Conservation (phyloP, 2,797 vertebrate species). For the Fundulus diaphanus region DNA sequence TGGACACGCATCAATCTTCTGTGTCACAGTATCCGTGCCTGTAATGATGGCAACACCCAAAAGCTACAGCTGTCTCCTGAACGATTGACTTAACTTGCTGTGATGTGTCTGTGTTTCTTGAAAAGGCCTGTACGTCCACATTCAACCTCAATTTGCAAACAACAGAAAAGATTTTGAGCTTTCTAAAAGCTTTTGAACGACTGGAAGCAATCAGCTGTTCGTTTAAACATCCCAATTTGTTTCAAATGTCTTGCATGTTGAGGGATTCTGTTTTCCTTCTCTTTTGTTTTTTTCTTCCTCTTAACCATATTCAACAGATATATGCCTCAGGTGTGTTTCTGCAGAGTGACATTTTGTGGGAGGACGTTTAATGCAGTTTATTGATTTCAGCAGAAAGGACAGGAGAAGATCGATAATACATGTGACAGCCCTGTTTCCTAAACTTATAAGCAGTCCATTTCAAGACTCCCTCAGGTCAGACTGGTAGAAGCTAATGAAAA, state of each 20-base stretch:
- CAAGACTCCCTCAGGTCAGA: conserved; percentile 42
- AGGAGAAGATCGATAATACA: conserved; percentile 52
- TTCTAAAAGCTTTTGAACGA: conserved; percentile 21
- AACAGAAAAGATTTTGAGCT: conserved; percentile 23
- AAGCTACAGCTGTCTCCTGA: conserved; percentile 68
- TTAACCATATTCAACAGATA: conserved; percentile 4
- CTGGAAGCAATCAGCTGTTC: conserved; percentile 15
- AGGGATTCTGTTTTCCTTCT: conserved; percentile 1
- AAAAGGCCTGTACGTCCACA: not conserved
- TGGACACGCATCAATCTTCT: conserved; percentile 53
- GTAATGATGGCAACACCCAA: conserved; percentile 79
- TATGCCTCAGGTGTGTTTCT: conserved; percentile 40
- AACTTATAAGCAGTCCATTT: conserved; percentile 39
- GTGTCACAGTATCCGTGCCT: conserved; percentile 61
- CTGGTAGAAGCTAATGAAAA: conserved; percentile 47
- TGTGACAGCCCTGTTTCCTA: conserved; percentile 53
- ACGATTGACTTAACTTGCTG: conserved; percentile 60
- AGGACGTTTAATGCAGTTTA: conserved; percentile 60
- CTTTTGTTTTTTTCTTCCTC: not conserved
- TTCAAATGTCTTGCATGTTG: not conserved
- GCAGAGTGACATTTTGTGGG: conserved; percentile 46
- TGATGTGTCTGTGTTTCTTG: conserved; percentile 30
- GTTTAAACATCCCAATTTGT: conserved; percentile 23
- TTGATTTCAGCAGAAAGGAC: conserved; percentile 53
- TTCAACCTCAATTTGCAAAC: conserved; percentile 19